Evolutionary conservation across 1,140 invertebrate species (phyloP), one percentile per base, ranked within the genome.

Genomic region (Zeugodacus cucurbitae): DNA sequence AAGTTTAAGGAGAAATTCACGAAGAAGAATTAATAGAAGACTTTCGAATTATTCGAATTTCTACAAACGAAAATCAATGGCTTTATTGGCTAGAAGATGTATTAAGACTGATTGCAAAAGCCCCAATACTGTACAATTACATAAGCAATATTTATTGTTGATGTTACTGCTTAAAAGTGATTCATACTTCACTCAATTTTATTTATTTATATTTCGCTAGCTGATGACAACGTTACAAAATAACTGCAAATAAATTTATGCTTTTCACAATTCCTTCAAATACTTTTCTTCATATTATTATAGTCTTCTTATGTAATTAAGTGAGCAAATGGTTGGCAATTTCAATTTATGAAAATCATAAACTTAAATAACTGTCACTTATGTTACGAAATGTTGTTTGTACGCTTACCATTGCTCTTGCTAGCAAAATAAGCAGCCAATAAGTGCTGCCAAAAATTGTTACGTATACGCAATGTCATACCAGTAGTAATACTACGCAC

Each of bases 391-490:
- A 70, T 70, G 32, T 29, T 10, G 58, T 26, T 62, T n/a, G 58
- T 62, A 62, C 58, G 7, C n/a, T 62, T 62, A 7, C 26, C 22
- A n/a, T 62, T 62, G 22, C 0, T 17, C n/a, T 1, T n/a, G n/a
- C 58, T n/a, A 62, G n/a, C 26, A 62, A 26, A 62, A n/a, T 62
- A 62, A 26, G 8, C 26, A 62, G 58, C 58, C 58, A 62, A 62
- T 67, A 32, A 67, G 64, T 74, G 34, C 34, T 74, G 10, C 22
- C 14, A 34, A 82, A 82, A 54, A 26, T 54, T 44, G n/a, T 82
- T 82, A 82, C 74, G 74, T 82, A 82, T 82, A 82, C 41, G 74
- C 74, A 48, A 82, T 29, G 74, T 41, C n/a, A 82, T 44, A 48
- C 11, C 8, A 48, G 20, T 26, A 82, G 20, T 26, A 48, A 26